A percentile compares a stretch with the other conserved stretches of the same genome.
Evolutionary conservation across 2,888 invertebrate genomes (phyloP).

Genomic region (Tetrapedia diversipes): DNA sequence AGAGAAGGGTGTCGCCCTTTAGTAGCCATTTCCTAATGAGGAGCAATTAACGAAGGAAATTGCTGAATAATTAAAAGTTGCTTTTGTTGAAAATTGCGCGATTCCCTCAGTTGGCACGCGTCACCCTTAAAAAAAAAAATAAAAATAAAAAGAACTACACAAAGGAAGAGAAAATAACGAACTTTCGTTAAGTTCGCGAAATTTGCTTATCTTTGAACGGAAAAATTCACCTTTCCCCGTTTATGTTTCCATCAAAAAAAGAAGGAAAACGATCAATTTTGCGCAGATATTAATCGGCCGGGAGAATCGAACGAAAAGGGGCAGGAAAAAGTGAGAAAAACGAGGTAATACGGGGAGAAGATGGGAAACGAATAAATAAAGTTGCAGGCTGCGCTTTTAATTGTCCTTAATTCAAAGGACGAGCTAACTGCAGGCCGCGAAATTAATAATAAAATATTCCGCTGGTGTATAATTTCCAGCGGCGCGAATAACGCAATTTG

Average conservation of each 20-base stretch:
- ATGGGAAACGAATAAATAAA: conserved; percentile 13
- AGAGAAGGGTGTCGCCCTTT: conserved; percentile 38
- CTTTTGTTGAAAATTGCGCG: conserved; percentile 50
- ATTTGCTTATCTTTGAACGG: conserved; percentile 1
- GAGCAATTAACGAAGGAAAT: conserved; percentile 62
- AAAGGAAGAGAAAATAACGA: conserved; percentile 13
- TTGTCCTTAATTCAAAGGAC: conserved; percentile 45
- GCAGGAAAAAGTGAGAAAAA: not conserved
- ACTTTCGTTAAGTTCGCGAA: conserved; percentile 9
- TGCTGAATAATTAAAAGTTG: conserved; percentile 61
- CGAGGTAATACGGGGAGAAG: not conserved
- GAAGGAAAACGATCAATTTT: not conserved
- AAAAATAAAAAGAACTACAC: not conserved
- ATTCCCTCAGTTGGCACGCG: conserved; percentile 22
- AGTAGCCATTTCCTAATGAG: conserved; percentile 63
- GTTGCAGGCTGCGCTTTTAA: conserved; percentile 25
- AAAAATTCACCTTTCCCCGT: not conserved
- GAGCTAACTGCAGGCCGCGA: conserved; percentile 38
- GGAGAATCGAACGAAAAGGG: not conserved
- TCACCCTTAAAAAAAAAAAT: conserved; percentile 1
- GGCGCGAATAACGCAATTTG: conserved; percentile 50
- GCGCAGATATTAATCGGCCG: not conserved
- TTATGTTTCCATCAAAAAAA: no score
- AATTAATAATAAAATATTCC: conserved; percentile 52
- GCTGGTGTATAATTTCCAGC: conserved; percentile 46